Percentiles rank a stretch among this genome's conserved stretches.
Evolutionary conservation across 2,888 invertebrate genomes (phyloP).

Genomic region (Neuroscelio doddi): DNA sequence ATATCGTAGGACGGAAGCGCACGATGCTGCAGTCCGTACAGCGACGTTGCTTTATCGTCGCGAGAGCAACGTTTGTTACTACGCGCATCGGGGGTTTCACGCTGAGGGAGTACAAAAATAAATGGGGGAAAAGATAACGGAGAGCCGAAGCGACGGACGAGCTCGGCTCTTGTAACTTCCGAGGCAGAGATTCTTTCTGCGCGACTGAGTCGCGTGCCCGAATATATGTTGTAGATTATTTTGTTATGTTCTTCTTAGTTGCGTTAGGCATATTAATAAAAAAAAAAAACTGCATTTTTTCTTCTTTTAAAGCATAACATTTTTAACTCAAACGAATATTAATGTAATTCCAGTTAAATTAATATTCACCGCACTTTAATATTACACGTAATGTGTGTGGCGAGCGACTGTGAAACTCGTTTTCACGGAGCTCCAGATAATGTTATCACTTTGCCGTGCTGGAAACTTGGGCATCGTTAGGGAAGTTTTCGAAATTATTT

Average conservation of each 20-base stretch:
- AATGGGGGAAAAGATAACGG: slow-evolving; percentile 42
- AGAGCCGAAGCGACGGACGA: slow-evolving; percentile 17
- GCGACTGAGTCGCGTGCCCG: slow-evolving; percentile 27
- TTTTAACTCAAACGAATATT: no score
- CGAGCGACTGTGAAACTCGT: slow-evolving; percentile 38
- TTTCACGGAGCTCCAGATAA: slow-evolving; percentile 39
- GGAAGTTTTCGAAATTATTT: slow-evolving; percentile 42
- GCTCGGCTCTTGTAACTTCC: slow-evolving; percentile 25
- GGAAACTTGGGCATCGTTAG: slow-evolving; percentile 38
- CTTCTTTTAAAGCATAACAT: no score
- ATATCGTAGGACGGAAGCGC: slow-evolving; percentile 35
- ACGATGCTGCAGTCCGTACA: slow-evolving; percentile 29
- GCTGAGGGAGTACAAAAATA: slow-evolving; percentile 48
- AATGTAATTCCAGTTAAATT: no score
- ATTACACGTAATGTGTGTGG: slow-evolving; percentile 26
- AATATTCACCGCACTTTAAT: slow-evolving; percentile 24
- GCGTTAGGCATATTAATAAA: no score
- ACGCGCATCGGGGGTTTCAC: slow-evolving; percentile 44
- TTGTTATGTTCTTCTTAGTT: slow-evolving; percentile 2
- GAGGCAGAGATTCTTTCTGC: slow-evolving; percentile 20
- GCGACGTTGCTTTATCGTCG: slow-evolving; percentile 50
- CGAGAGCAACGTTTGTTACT: slow-evolving; percentile 55
- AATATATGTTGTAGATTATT: slow-evolving; percentile 16
- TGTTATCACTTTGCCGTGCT: slow-evolving; percentile 38
- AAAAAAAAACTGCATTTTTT: no score